Base-by-base conservation (phyloP, 2,113 vertebrate genomes). In the Chamaea fasciata region DNA sequence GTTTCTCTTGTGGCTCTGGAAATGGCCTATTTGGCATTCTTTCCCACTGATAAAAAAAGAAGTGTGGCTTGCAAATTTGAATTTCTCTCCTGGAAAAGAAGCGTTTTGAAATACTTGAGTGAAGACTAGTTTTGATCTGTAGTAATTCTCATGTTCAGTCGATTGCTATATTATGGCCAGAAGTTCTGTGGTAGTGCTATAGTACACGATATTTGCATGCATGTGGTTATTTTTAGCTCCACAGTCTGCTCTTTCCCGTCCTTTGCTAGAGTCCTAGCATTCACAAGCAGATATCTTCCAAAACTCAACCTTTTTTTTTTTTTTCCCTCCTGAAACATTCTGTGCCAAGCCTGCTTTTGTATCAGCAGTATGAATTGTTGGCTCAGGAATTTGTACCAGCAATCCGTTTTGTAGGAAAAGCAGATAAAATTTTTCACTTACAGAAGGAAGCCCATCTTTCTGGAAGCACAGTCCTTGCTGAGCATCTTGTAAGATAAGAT, bases 341-440 rank as follows among this genome's bases (percentile, higher is more conserved):
- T 93, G 35, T 95, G 63, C 62, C 65, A 49, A 76, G 70, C 30
- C 55, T 92, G 59, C 24, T 81, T 93, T 88, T 90, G 31, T 73
- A 71, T 81, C 82, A 80, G 41, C 76, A 83, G 15, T 64, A 65
- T 56, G 70, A 91, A 50, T 83, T 94, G 69, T 87, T 92, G 94
- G 91, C 87, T 95, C 74, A 73, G 73, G 87, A 93, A 64, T 67
- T 94, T 88, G 59, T 80, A 83, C 55, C 15, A 93, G 90, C 63
- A 83, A 91, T 70, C 77, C 75, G 42, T 92, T 96, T 78, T 86
- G 41, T 88, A 94, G 85, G 80, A 91, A 90, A 90, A 93, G 52
- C 79, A 95, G 90, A 75, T 62, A 83, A 89, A 95, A 90, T 78
- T 68, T 83, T 90, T 62, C 68, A 53, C 68, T 74, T 94, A 56